Evolutionary conservation across 2,888 invertebrate species (phyloP), one percentile per base, ranked within the genome.

Genomic region (Hypomecis punctinalis): DNA sequence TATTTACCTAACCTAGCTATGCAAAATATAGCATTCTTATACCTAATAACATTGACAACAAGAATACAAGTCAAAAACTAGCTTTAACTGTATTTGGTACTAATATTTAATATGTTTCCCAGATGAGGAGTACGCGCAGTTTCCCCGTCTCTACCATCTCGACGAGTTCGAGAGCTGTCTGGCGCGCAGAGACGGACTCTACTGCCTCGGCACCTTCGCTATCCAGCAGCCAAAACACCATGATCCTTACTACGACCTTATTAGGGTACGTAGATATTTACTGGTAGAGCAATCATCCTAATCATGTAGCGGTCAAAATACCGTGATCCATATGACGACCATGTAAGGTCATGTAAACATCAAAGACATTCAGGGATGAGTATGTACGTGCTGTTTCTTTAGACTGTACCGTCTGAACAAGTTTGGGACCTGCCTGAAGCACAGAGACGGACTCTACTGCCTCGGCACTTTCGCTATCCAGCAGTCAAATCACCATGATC

Each of bases 341-440:
- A n/a, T n/a, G n/a, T n/a, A n/a, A n/a, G n/a, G n/a, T n/a, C n/a
- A n/a, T n/a, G n/a, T n/a, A n/a, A n/a, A n/a, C n/a, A n/a, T n/a
- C n/a, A n/a, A n/a, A n/a, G n/a, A n/a, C n/a, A n/a, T n/a, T n/a
- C n/a, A n/a, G n/a, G n/a, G 89, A 84, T 11, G 81, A 81, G 67
- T 81, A 86, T n/a, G 63, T 83, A 83, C 72, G 73, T 77, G 55
- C 75, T 65, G 43, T 76, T 89, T 58, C 90, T 90, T 23, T 82
- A n/a, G 81, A 5, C 78, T 90, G 69, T 90, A 82, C 79, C 86
- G 84, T 69, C 76, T 90, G 78, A 89, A 90, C 60, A 83, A 89
- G 74, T 87, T 84, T 74, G 75, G 78, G 43, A 67, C 69, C n/a
- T 90, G 90, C 54, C 76, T 87, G 54, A 68, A 83, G 51, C 77